Conservation (phyloP, 2,888 invertebrate genomes). For the Protonemura montana region DNA sequence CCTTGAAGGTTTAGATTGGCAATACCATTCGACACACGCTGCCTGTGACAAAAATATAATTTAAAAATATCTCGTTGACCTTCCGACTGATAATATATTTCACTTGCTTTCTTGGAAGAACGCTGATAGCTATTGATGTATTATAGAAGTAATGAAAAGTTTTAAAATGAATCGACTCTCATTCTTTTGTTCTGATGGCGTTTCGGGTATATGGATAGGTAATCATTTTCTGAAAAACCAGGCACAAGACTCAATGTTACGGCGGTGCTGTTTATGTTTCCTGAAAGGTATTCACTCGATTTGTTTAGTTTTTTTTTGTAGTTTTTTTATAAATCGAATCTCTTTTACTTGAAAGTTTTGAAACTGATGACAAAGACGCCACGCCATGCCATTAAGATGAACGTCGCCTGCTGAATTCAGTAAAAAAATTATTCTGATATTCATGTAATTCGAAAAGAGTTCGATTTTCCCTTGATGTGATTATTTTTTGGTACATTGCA, state of each 20-base stretch:
- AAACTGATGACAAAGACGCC: slow-evolving; percentile 33
- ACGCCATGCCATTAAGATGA: neutral
- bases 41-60: neutral
- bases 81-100: neutral
- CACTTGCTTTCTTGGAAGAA: slow-evolving; percentile 10
- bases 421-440: slow-evolving; percentile 37
- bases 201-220: slow-evolving; percentile 29
- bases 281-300: slow-evolving; percentile 18
- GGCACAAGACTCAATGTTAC: neutral
- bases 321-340: neutral
- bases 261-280: slow-evolving; percentile 24
- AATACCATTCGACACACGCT: too few relatives aligned
- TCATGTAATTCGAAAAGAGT: slow-evolving; percentile 37
- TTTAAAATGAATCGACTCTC: slow-evolving; percentile 35
- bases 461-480: slow-evolving; percentile 8
- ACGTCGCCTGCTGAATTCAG: slow-evolving; percentile 1
- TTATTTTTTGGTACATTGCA: slow-evolving; percentile 25
- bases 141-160: slow-evolving; percentile 25
- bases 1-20: too few relatives aligned
- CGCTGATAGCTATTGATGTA: neutral
- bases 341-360: slow-evolving; percentile 36
- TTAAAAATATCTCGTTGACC: neutral
- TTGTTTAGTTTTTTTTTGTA: neutral
- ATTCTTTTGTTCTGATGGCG: slow-evolving; percentile 32
- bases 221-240: slow-evolving; percentile 37